Conservation (phyloP, 2,113 vertebrate species). For the Charadrius vociferus region DNA sequence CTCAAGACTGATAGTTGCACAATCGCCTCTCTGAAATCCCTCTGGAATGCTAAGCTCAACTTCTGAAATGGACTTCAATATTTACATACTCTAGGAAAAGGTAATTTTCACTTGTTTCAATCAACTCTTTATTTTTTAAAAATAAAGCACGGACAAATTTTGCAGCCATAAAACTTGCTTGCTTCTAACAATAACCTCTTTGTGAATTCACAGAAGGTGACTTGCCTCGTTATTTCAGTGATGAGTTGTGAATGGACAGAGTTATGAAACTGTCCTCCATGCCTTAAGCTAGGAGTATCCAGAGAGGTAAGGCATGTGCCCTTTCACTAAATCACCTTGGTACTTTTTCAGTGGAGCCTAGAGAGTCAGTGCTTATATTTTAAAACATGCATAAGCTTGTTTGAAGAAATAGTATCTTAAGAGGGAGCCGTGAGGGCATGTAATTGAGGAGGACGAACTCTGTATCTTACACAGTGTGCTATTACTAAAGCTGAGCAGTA, state of each 20-base stretch:
- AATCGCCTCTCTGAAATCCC: slow-evolving; percentile 37
- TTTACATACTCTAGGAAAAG: slow-evolving; percentile 67
- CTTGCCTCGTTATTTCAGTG: slow-evolving; percentile 46
- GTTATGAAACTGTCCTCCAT: slow-evolving; percentile 67
- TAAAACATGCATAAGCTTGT: background rate
- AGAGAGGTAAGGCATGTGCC: background rate
- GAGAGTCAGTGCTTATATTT: background rate
- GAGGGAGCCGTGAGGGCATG: background rate
- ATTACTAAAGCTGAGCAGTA: background rate
- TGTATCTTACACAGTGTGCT: background rate
- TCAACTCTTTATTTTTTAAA: slow-evolving; percentile 48
- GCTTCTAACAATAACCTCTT: slow-evolving; percentile 63
- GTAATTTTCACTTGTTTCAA: slow-evolving; percentile 62
- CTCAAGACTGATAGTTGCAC: slow-evolving; percentile 60
- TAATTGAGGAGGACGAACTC: background rate
- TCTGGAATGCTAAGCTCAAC: slow-evolving; percentile 55
- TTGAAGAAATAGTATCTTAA: background rate
- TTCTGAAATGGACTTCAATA: slow-evolving; percentile 58
- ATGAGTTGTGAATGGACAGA: slow-evolving; percentile 59
- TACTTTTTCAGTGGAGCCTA: background rate
- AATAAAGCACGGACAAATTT: slow-evolving; percentile 49
- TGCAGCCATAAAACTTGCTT: slow-evolving; percentile 37
- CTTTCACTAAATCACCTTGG: background rate
- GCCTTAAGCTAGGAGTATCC: slow-evolving; percentile 5
- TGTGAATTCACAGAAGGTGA: slow-evolving; percentile 67